A percentile compares a stretch with the other conserved stretches of the same genome.
phyloP scores from a whole-genome alignment of 1,140 invertebrate species.

The Condylostylus longicornis region DNA sequence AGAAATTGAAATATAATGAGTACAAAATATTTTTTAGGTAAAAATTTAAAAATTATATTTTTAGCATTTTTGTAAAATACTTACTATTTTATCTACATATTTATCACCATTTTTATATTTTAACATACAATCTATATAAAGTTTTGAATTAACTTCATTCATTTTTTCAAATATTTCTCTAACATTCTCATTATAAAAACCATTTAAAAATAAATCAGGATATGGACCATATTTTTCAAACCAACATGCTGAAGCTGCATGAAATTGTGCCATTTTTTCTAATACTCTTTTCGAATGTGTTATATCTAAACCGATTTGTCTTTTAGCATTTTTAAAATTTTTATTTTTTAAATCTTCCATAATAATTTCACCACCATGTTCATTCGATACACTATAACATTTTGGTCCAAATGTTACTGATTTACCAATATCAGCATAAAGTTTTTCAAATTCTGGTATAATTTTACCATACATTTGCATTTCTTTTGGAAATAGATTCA shows the following conservation, averaged over 20 bases:
- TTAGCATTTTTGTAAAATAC: not conserved
- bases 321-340: constrained; percentile 38
- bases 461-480: constrained; percentile 13
- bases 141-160: constrained; percentile 15
- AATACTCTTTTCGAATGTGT: constrained; percentile 35
- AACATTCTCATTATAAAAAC: constrained; percentile 18
- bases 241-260: constrained; percentile 35
- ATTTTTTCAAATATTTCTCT: constrained; percentile 15
- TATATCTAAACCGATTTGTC: constrained; percentile 37
- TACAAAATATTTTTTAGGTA: not conserved
- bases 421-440: constrained; percentile 20
- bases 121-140: constrained; percentile 25
- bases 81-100: constrained; percentile 18
- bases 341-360: constrained; percentile 37
- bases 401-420: constrained; percentile 14
- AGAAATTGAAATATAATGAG: not conserved
- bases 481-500: constrained; percentile 23
- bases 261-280: constrained; percentile 38
- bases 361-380: constrained; percentile 22
- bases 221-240: constrained; percentile 15
- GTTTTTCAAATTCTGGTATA: constrained; percentile 18
- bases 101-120: constrained; percentile 10
- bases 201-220: constrained; percentile 20
- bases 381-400: constrained; percentile 11
- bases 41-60: constrained; percentile 4